phyloP scores from a whole-genome alignment of 1,140 invertebrate species.

The Drosophila ficusphila region DNA sequence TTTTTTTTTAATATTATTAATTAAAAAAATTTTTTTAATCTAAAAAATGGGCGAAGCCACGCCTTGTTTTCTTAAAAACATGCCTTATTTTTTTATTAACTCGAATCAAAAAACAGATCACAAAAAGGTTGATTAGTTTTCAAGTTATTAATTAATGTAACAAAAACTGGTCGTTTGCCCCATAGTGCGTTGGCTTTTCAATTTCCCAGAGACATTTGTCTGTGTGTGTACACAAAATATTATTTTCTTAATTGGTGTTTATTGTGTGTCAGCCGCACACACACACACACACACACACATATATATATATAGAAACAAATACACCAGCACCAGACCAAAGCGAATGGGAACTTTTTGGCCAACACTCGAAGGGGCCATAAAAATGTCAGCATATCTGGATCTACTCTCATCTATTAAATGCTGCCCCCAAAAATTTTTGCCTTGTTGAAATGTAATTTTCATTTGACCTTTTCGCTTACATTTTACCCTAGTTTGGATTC shows the following conservation, averaged over 20 bases:
- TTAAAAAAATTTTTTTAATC: too few species aligned
- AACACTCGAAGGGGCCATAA: constrained; percentile 68
- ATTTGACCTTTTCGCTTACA: constrained; percentile 34
- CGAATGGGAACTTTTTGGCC: constrained; percentile 15
- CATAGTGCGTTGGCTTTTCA: constrained; percentile 81
- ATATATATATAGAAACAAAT: too few species aligned
- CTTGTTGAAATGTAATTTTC: constrained; percentile 73
- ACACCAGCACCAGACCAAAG: too few species aligned
- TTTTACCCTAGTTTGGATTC: too few species aligned
- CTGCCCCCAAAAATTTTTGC: constrained; percentile 37
- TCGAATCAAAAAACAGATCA: too few species aligned
- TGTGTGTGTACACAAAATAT: constrained; percentile 77
- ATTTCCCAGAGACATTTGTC: constrained; percentile 62
- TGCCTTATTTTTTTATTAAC: too few species aligned
- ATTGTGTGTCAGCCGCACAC: constrained; percentile 76
- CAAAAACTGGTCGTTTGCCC: too few species aligned
- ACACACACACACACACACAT: constrained; percentile 20
- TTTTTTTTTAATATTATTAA: too few species aligned
- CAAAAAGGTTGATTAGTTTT: too few species aligned
- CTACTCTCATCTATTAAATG: constrained; percentile 54
- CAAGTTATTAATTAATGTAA: too few species aligned
- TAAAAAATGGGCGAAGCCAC: too few species aligned
- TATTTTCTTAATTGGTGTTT: constrained; percentile 82
- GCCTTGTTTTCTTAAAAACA: too few species aligned
- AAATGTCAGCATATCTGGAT: constrained; percentile 63